phyloP scores from a whole-genome alignment of 2,888 invertebrate species.

The Oegoconia quadripuncta region DNA sequence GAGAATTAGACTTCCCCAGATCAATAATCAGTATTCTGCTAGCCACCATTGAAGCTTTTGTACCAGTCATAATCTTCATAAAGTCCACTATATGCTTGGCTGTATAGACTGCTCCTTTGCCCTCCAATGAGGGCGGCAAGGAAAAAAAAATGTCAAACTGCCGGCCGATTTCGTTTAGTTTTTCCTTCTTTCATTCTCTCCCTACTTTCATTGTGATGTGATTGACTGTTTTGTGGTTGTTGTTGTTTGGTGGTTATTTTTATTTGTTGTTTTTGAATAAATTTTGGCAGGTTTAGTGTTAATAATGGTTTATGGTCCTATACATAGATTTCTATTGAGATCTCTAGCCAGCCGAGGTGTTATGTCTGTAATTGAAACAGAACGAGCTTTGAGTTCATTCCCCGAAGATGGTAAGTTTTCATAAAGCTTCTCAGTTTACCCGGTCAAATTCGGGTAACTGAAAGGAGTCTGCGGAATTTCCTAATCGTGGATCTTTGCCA shows the following conservation, averaged over 20 bases:
- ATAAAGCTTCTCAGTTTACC: neutral
- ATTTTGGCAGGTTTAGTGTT: neutral
- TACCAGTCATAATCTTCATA: too few relatives aligned
- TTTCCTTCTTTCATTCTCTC: too few relatives aligned
- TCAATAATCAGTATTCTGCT: too few relatives aligned
- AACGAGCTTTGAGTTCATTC: conserved; percentile 32
- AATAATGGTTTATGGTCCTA: conserved; percentile 46
- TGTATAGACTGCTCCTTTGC: too few relatives aligned
- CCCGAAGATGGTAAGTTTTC: conserved; percentile 40
- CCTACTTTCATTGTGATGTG: too few relatives aligned
- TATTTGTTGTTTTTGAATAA: neutral
- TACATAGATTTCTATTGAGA: conserved; percentile 55
- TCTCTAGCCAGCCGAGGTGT: conserved; percentile 59
- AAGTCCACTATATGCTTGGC: too few relatives aligned
- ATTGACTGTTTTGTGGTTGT: too few relatives aligned
- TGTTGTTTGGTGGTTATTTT: neutral
- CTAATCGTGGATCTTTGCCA: neutral
- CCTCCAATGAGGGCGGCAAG: too few relatives aligned
- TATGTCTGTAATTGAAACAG: conserved; percentile 43
- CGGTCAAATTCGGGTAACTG: neutral
- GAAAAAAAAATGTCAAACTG: too few relatives aligned
- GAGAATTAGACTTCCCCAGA: too few relatives aligned
- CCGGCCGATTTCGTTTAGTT: too few relatives aligned
- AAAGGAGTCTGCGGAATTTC: neutral
- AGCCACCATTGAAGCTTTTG: too few relatives aligned